Conservation (phyloP, 2,797 vertebrate species). For the Schizopygopsis pylzovi region DNA sequence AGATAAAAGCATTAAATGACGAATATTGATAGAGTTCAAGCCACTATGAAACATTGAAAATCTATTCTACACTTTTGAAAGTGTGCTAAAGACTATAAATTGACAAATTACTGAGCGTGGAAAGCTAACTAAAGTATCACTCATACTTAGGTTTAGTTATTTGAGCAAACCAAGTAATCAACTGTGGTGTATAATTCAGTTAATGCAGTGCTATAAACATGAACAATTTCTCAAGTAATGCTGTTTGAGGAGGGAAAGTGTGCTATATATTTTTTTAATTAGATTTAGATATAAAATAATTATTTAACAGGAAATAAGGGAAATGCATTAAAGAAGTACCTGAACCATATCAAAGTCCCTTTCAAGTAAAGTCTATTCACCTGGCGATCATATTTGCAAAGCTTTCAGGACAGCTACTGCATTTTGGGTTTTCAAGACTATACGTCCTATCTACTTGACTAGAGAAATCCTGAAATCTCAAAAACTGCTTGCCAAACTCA, state of each 20-base stretch:
- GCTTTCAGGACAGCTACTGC: neutral
- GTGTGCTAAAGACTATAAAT: neutral
- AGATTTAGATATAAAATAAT: neutral
- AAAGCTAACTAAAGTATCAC: neutral
- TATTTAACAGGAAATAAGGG: too few species aligned
- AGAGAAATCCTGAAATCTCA: neutral
- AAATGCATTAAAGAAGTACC: neutral
- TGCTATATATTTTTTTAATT: too few species aligned
- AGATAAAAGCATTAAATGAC: neutral
- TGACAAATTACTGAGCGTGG: neutral
- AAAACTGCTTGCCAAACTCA: neutral
- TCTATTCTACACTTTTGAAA: neutral
- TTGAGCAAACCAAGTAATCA: neutral
- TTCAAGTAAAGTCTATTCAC: neutral
- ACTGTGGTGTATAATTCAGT: neutral
- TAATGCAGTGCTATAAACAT: neutral
- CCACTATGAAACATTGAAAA: neutral
- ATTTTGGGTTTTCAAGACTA: too few species aligned
- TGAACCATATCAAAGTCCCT: neutral
- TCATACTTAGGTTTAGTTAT: neutral
- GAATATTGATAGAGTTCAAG: neutral
- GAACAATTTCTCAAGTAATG: neutral
- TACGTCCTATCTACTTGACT: too few species aligned
- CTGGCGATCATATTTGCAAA: neutral
- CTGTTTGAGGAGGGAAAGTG: neutral